Evolutionary conservation across 2,888 invertebrate species (phyloP), one percentile per base, ranked within the genome.

Genomic region (Sturmia bella): DNA sequence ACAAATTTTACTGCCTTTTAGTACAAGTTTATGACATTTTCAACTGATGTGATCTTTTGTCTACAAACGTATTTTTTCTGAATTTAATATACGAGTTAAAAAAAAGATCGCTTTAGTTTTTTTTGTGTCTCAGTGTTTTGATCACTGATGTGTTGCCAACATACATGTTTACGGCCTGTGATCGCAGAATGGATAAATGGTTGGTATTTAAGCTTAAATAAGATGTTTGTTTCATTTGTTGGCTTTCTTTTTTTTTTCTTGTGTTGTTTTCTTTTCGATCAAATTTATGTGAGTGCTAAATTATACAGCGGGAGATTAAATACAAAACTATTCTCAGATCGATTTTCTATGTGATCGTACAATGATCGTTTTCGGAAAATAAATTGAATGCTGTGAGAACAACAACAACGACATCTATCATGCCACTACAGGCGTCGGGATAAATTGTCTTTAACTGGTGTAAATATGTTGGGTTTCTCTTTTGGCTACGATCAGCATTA

Each of bases 261-360:
- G 32, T 7, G 7, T n/a, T n/a, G n/a, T n/a, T n/a, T n/a, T n/a
- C n/a, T n/a, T n/a, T n/a, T n/a, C n/a, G n/a, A n/a, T 74, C 74
- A 78, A 86, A 88, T 87, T 88, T 87, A 88, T 87, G 87, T 80
- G 83, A 83, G 78, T 80, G 83, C 83, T 83, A 84, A 84, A 78
- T 78, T 75, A 75, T 78, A 76, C 78, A 77, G 74, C 78, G 80
- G 80, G 78, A 70, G 68, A 82, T 66, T 57, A 39, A 64, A 68
- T 72, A 54, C 41, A 13, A 61, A n/a, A 21, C 59, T 73, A 63
- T 59, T 68, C 69, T 68, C 9, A 12, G 59, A 45, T 63, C 69
- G 54, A 54, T 54, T 39, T 52, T 17, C 27, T 61, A 48, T 41
- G 50, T 13, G 57, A 66, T 61, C 54, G 52, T 39, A 56, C 64